Evolutionary conservation across 2,113 vertebrate genomes (phyloP), one percentile per base, ranked within the genome.

Genomic region (Zootoca vivipara): DNA sequence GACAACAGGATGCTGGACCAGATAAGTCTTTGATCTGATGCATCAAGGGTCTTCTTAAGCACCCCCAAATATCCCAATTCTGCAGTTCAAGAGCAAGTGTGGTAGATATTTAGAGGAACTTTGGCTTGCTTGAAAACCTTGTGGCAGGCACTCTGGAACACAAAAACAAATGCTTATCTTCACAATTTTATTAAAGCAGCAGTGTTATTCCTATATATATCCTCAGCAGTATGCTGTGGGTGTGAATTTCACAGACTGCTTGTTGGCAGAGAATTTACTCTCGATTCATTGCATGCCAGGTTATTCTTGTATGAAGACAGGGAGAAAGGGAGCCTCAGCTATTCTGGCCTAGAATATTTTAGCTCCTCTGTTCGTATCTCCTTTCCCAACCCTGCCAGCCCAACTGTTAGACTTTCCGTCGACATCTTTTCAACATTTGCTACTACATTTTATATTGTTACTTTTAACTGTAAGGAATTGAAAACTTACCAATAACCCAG

Each of bases 241-340:
- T 86, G 85, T 78, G 65, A 90, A 87, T 90, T 86, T 90, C 85
- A 87, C 73, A 90, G 85, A 90, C 62, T 83, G 85, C 79, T 87
- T 72, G 74, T 74, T 88, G 87, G 87, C 87, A 88, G 80, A 83
- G 72, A 77, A 88, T 75, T 88, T 88, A 88, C 81, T 88, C 81
- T 78, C 87, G 30, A 88, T 88, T 95, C 93, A 95, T 93, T 84
- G 65, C 78, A 90, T 65, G 92, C 85, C 88, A 94, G 92, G 92
- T 94, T 95, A 90, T 93, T 94, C 89, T 87, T 87, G 85, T 69
- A 90, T 89, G 88, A 93, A 85, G 87, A 90, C 7, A 87, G 0
- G 0, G 73, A 93, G 92, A 91, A 5, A 92, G 79, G 88, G 87
- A 90, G 89, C 18, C 28, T 52, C 46, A 89, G 24, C 92, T 91